Base-by-base conservation (phyloP, 1,140 invertebrate species). In the Macrotrachela quadricornifera region DNA sequence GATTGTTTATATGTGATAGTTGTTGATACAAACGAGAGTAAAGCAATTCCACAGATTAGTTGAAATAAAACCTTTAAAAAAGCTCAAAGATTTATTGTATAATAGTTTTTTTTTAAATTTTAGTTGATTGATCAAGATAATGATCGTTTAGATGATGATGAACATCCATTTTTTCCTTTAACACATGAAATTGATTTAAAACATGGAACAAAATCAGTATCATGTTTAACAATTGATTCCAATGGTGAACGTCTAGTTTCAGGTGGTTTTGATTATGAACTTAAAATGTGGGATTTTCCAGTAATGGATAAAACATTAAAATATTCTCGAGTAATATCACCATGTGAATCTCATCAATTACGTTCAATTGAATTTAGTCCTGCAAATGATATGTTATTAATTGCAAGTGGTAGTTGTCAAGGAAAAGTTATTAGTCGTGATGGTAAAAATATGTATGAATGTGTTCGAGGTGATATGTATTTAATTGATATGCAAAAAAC, bases 231-330 rank as follows among this genome's bases (percentile, higher is more conserved):
- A 12, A 77, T 85, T 1, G 91, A 99, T 73, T 82, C 85, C 0
- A 82, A 86, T 30, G 92, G 91, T 15, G 82, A 85, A 15, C 73
- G 91, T 30, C 69, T 96, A 13, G 84, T 86, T 0, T 82, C 83
- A n/a, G 90, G 91, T 11, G 70, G 73, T 9, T 77, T 85, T 21
- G 88, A 96, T 64, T 97, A 94, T 70, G 85, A 94, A 59, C 80
- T 97, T 0, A 81, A 80, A 54, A 83, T 96, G 58, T 97, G 86
- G 85, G 91, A 97, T 71, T 97, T 96, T 75, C 82, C 85, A 53
- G 90, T 90, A 10, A 95, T 97, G 87, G 88, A 96, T 68, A 11
- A 11, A 13, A 76, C 81, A 0, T 75, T 92, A 70, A 76, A 81
- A 49, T 83, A 83, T 57, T 96, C 95, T 64, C 75, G 91, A n/a